Conservation (phyloP, 2,888 invertebrate genomes). For the Clitarchus hookeri region DNA sequence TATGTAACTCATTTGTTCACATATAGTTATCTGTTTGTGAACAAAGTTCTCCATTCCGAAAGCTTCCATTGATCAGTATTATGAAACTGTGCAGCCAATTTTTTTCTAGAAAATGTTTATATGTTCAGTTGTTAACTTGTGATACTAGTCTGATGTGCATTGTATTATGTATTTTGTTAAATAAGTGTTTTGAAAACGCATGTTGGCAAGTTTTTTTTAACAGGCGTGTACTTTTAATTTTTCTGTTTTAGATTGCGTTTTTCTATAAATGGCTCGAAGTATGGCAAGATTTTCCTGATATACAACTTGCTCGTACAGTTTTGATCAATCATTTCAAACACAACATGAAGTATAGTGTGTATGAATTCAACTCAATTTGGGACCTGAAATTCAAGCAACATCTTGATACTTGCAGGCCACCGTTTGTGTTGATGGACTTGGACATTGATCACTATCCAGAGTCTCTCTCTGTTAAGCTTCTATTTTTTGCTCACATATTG, state of each 20-base stretch:
- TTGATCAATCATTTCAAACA: conserved; percentile 22
- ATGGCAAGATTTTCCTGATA: conserved; percentile 5
- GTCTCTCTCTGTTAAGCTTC: neutral
- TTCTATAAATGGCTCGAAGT: conserved; percentile 1
- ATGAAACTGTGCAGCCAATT: no score
- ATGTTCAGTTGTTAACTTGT: no score
- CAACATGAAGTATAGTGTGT: conserved; percentile 22
- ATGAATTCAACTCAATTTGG: conserved; percentile 27
- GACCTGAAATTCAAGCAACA: neutral
- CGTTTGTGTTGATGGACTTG: conserved; percentile 22
- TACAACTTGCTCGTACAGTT: conserved; percentile 28
- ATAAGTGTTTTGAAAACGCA: neutral
- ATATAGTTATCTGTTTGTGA: no score
- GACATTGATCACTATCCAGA: neutral
- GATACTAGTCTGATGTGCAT: no score
- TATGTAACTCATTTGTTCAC: no score
- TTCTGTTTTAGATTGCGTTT: conserved; percentile 23
- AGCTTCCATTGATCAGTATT: no score
- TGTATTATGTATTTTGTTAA: neutral
- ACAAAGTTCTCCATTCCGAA: no score
- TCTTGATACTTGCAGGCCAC: neutral
- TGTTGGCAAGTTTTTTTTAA: neutral
- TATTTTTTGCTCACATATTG: neutral
- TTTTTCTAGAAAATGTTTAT: no score
- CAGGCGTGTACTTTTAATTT: no score